Evolutionary conservation across 2,797 vertebrate genomes (phyloP).

Genomic region (Antrozous pallidus): DNA sequence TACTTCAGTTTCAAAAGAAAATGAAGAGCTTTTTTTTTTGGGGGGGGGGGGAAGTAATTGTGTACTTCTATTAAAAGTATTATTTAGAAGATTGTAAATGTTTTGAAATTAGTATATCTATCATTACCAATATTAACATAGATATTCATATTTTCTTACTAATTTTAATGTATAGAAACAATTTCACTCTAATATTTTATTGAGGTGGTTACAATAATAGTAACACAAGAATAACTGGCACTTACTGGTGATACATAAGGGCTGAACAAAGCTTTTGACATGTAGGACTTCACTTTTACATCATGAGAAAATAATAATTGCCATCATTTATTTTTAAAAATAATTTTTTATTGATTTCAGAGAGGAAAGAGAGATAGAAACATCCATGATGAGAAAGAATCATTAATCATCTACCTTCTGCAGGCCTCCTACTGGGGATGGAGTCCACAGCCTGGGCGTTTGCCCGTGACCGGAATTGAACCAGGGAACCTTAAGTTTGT

Average conservation of each 20-base stretch:
- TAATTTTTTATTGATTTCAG: too few species aligned
- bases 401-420: too few species aligned
- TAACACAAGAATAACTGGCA: not conserved
- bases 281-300: not conserved
- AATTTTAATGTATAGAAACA: not conserved
- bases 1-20: not conserved
- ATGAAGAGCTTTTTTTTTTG: slow-evolving; percentile 2
- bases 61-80: not conserved
- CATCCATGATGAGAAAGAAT: too few species aligned
- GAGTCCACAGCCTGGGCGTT: too few species aligned
- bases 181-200: not conserved
- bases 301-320: not conserved
- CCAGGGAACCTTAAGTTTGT: too few species aligned
- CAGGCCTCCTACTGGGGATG: too few species aligned
- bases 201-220: not conserved
- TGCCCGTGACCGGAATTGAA: too few species aligned
- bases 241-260: not conserved
- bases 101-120: not conserved
- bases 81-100: not conserved
- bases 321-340: not conserved
- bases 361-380: too few species aligned
- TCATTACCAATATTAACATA: not conserved
- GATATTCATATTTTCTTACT: not conserved
- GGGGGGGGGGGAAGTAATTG: not conserved
- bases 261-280: not conserved